These are phyloP conservation scores for Andinoacara biseriatus DNA, from an alignment of 2,113 vertebrate species.

Conservation along the genomic window DNA sequence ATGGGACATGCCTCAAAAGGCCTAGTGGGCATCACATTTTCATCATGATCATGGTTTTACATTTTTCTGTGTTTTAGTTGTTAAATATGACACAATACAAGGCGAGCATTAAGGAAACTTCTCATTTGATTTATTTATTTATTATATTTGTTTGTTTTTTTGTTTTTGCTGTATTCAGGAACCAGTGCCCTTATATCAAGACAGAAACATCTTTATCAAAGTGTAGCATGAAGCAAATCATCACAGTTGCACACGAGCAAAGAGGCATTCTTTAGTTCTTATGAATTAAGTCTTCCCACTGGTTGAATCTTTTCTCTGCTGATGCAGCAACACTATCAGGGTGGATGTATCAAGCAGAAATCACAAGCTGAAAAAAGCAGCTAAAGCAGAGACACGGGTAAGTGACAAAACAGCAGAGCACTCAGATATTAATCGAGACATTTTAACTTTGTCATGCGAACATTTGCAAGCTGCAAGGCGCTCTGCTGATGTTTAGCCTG, in stretches of 20 bases:
- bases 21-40: background rate
- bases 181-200: background rate
- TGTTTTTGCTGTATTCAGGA: background rate
- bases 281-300: conserved; percentile 9
- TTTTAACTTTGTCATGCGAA: conserved; percentile 73
- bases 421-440: conserved; percentile 72
- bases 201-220: background rate
- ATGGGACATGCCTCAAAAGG: background rate
- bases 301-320: conserved; percentile 9
- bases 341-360: conserved; percentile 26
- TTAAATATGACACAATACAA: background rate
- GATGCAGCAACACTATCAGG: background rate
- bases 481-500: conserved; percentile 68
- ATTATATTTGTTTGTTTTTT: no score
- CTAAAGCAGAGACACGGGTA: conserved; percentile 17
- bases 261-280: background rate
- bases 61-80: background rate
- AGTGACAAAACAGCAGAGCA: conserved; percentile 45
- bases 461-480: conserved; percentile 60
- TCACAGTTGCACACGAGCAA: conserved; percentile 6
- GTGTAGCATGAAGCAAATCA: background rate
- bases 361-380: conserved; percentile 46
- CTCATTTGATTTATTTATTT: background rate
- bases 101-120: background rate
- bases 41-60: background rate